phyloP scores from a whole-genome alignment of 2,888 invertebrate genomes.

The Athalia cordata region DNA sequence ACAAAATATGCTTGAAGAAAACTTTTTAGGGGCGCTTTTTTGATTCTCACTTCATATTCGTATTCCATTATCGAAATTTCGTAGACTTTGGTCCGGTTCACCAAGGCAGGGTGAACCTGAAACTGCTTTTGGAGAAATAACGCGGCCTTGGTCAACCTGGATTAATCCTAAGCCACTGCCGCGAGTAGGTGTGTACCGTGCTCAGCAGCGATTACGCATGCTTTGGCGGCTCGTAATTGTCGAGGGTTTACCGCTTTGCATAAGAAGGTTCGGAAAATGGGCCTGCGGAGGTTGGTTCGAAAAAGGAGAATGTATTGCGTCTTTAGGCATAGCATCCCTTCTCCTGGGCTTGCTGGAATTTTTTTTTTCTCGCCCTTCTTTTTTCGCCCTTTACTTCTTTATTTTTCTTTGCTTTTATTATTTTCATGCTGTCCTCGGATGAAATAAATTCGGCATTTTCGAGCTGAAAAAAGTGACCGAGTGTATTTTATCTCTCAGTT shows the following conservation, averaged over 20 bases:
- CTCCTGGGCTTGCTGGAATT: neutral
- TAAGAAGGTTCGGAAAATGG: constrained; percentile 35
- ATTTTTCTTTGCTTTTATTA: neutral
- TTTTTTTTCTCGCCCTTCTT: neutral
- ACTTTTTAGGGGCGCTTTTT: neutral
- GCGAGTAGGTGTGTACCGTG: neutral
- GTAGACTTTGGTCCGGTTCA: neutral
- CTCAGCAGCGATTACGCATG: constrained; percentile 22
- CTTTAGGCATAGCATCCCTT: constrained; percentile 10
- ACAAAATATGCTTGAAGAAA: neutral
- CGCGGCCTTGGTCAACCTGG: constrained; percentile 20
- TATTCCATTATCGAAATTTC: neutral
- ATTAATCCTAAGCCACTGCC: constrained; percentile 29
- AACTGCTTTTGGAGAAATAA: constrained; percentile 4
- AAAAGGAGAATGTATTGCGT: neutral
- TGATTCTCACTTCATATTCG: neutral
- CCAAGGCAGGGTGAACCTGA: too few species aligned
- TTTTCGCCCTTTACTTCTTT: neutral
- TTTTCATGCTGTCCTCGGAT: constrained; percentile 28
- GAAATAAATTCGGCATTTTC: constrained; percentile 36
- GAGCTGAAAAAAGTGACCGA: constrained; percentile 32
- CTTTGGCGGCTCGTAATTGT: constrained; percentile 28
- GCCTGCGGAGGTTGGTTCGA: neutral
- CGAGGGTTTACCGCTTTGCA: constrained; percentile 31
- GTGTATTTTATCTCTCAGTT: constrained; percentile 44